Percentiles rank a stretch among this genome's conserved stretches.
Evolutionary conservation across 2,113 vertebrate genomes (phyloP).

Genomic region (Mustelus asterias): DNA sequence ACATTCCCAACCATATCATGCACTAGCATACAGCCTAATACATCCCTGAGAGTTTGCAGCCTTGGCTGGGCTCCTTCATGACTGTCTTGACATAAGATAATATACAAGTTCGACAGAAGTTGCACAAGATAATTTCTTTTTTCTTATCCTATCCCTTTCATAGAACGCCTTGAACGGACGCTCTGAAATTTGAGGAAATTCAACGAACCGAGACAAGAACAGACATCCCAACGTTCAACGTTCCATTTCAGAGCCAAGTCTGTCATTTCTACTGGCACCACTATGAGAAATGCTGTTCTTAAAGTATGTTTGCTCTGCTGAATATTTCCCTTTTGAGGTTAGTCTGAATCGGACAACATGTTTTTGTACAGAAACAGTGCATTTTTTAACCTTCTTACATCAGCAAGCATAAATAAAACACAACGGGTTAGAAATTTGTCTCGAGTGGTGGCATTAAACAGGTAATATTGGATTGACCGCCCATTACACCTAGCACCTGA

Average conservation of each 20-base stretch:
- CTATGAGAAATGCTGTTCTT: neutral
- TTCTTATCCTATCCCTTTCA: neutral
- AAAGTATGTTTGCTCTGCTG: constrained; percentile 25
- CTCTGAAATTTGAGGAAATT: constrained; percentile 10
- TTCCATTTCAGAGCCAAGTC: constrained; percentile 3
- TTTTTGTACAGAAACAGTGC: neutral
- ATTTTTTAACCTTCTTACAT: neutral
- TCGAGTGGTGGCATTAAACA: neutral
- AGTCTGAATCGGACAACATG: neutral
- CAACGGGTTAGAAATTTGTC: neutral
- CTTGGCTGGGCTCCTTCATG: neutral
- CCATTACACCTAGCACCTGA: neutral
- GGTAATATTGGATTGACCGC: neutral
- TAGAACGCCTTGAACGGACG: neutral
- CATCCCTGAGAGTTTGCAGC: neutral
- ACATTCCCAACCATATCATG: neutral
- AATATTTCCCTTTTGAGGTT: constrained; percentile 25
- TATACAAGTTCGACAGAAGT: neutral
- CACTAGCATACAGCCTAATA: neutral
- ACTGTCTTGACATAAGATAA: neutral
- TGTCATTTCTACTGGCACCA: constrained; percentile 30
- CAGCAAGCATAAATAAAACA: neutral
- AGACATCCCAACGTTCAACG: neutral
- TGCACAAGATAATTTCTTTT: neutral
- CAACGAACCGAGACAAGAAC: neutral